Percentiles rank a stretch among this genome's conserved stretches.
Conservation (phyloP, 2,113 vertebrate species). For the Forbesichthys agassizii region DNA sequence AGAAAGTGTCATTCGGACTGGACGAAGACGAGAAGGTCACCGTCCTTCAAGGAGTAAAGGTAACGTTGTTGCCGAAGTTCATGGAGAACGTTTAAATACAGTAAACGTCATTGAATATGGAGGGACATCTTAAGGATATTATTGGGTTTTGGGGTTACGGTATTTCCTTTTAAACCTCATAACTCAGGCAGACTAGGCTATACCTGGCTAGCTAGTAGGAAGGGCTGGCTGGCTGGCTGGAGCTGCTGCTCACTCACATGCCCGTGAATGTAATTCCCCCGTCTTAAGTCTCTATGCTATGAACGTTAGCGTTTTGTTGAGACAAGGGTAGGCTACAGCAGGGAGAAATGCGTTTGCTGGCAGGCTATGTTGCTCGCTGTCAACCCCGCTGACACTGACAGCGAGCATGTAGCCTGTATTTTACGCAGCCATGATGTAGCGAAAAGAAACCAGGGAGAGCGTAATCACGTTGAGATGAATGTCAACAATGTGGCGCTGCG, state of each 20-base stretch:
- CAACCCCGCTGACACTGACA: no score
- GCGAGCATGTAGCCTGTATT: not conserved
- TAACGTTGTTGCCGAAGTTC: constrained; percentile 40
- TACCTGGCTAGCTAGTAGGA: not conserved
- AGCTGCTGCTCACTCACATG: constrained; percentile 32
- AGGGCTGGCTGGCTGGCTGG: not conserved
- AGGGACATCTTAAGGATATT: not conserved
- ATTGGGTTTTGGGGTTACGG: not conserved
- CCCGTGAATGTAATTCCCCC: constrained; percentile 28
- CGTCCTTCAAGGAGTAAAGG: constrained; percentile 91
- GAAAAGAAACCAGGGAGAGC: not conserved
- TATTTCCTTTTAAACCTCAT: not conserved
- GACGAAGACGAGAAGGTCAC: constrained; percentile 89
- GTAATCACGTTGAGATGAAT: not conserved
- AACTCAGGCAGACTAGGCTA: not conserved
- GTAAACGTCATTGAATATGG: not conserved
- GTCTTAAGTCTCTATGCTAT: not conserved
- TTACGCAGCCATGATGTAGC: not conserved
- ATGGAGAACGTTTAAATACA: not conserved
- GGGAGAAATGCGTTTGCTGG: no score
- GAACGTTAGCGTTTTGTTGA: not conserved
- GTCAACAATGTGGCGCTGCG: not conserved
- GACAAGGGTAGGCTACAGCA: no score
- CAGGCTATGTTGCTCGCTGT: no score
- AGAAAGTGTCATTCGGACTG: constrained; percentile 86